Conservation (phyloP, 2,797 vertebrate genomes). For the Antennarius maculatus region DNA sequence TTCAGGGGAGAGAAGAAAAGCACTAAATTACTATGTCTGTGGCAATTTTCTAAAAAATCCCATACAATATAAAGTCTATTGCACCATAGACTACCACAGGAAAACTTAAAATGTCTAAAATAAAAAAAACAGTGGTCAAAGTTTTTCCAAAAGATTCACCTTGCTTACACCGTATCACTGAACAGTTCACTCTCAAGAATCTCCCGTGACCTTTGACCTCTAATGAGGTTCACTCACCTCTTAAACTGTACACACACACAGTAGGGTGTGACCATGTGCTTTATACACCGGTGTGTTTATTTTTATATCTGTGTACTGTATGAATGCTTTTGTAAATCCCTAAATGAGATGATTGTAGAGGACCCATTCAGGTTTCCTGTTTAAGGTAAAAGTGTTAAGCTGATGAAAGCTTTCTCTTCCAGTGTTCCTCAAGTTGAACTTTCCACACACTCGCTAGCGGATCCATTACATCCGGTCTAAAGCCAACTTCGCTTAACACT, state of each 20-base stretch:
- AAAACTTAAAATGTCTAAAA: slow-evolving; percentile 31
- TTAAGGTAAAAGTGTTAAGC: slow-evolving; percentile 72
- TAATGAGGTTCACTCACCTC: slow-evolving; percentile 62
- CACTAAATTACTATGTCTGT: not conserved
- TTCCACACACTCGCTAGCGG: slow-evolving; percentile 36
- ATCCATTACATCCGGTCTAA: slow-evolving; percentile 65
- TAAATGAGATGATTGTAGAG: slow-evolving; percentile 55
- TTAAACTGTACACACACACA: slow-evolving; percentile 74
- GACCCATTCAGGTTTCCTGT: slow-evolving; percentile 36
- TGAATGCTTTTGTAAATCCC: slow-evolving; percentile 30
- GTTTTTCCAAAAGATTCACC: slow-evolving; percentile 29
- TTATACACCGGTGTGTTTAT: slow-evolving; percentile 56
- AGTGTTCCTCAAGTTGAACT: slow-evolving; percentile 49
- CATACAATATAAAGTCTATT: slow-evolving; percentile 11
- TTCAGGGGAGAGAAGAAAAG: not conserved
- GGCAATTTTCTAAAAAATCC: slow-evolving; percentile 6
- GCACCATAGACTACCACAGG: slow-evolving; percentile 23
- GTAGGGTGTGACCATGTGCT: slow-evolving; percentile 66
- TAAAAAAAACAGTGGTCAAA: slow-evolving; percentile 26
- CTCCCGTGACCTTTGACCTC: slow-evolving; percentile 70
- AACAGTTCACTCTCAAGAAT: slow-evolving; percentile 54
- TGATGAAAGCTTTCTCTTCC: slow-evolving; percentile 66
- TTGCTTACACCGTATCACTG: slow-evolving; percentile 29
- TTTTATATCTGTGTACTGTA: slow-evolving; percentile 58
- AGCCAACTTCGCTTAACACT: slow-evolving; percentile 60